Base-by-base conservation (phyloP, 2,888 invertebrate genomes). In the Hyposoter didymator region DNA sequence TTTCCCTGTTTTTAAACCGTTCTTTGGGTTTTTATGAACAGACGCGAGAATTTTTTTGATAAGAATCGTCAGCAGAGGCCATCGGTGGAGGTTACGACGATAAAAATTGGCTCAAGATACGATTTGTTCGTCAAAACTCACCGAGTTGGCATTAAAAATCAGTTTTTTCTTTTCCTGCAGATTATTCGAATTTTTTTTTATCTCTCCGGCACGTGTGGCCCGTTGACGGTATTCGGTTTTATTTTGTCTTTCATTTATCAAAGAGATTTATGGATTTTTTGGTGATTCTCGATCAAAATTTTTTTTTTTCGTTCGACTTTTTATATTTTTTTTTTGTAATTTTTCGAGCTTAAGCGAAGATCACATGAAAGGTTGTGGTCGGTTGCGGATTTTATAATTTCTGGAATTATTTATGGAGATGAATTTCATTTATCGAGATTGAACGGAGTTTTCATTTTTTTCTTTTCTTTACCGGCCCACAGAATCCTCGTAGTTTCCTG, bases 21-120 rank as follows among this genome's bases (percentile, higher is more conserved):
- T 28, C 28, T 35, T 39, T 39, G 10, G 7, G 10, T 39, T 39
- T 39, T 39, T 39, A 1, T 39, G 35, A 35, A 4, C 10, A 0
- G 10, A 39, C 0, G 1, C 8, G 39, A 39, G 8, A 5, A 39
- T 39, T 39, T 59, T 55, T 28, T 28, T 14, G 55, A 59, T 59
- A 28, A 28, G 12, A 55, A 59, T 28, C 14, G 28, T 28, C 0
- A 0, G 55, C 22, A 14, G n/a, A 70, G 45, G 69, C 10, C 17
- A 52, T 70, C 49, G 12, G 35, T 10, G n/a, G 12, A 28, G 70
- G 49, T 70, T n/a, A 35, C 32, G 39, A 4, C n/a, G 70, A 70
- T 70, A 35, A 70, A 17, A n/a, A 4, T 35, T 70, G 32, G 35
- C n/a, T 47, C n/a, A 49, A n/a, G n/a, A 70, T n/a, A 47, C 10